Evolutionary conservation across 2,797 vertebrate genomes (phyloP).

Genomic region (Cirrhinus molitorella): DNA sequence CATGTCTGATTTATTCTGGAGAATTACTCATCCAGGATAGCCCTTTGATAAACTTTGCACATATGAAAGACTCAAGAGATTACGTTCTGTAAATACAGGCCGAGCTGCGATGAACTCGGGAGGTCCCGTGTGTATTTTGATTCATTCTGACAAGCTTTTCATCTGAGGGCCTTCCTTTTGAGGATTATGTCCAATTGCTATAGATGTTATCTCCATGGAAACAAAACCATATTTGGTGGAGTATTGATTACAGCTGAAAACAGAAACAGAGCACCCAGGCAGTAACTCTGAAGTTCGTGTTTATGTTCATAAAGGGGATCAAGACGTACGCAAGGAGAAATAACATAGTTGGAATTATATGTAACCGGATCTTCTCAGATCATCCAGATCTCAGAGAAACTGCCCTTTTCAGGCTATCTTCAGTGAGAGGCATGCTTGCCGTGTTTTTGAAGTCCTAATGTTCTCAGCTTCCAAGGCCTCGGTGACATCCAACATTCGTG

Average conservation of each 20-base stretch:
- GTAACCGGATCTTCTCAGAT: conserved; percentile 54
- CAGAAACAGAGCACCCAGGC: conserved; percentile 38
- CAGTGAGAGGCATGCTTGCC: conserved; percentile 10
- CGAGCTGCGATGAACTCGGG: conserved; percentile 51
- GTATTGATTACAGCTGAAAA: conserved; percentile 45
- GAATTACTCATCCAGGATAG: neutral
- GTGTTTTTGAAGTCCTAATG: conserved; percentile 11
- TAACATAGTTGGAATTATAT: conserved; percentile 54
- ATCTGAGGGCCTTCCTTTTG: conserved; percentile 19
- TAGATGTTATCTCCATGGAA: conserved; percentile 50
- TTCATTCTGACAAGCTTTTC: conserved; percentile 33
- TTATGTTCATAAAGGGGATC: conserved; percentile 58
- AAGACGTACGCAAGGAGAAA: conserved; percentile 38
- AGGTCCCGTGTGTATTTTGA: conserved; percentile 27
- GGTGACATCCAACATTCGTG: neutral
- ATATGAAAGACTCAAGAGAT: conserved; percentile 33
- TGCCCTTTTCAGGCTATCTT: conserved; percentile 41
- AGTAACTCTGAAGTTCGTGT: conserved; percentile 53
- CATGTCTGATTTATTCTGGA: neutral
- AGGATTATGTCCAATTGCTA: conserved; percentile 38
- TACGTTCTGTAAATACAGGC: conserved; percentile 51
- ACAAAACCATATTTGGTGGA: conserved; percentile 44
- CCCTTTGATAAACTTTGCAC: conserved; percentile 35
- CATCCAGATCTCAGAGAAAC: conserved; percentile 19
- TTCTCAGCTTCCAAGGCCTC: conserved; percentile 10